Evolutionary conservation across 2,888 invertebrate species (phyloP).

Genomic region (Capitulum mitella): DNA sequence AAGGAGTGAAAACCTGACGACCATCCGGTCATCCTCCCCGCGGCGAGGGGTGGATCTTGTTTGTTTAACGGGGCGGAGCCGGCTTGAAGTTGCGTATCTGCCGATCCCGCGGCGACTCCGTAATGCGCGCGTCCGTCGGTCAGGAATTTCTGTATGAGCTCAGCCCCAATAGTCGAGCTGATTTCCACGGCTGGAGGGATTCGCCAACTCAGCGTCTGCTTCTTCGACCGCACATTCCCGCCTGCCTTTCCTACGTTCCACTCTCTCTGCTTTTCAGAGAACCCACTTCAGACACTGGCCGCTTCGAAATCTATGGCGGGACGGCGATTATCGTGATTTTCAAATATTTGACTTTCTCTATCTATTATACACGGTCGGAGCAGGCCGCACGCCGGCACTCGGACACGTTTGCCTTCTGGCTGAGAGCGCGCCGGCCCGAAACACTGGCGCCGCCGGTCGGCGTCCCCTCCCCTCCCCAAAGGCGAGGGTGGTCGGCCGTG

Average conservation of each 20-base stretch:
- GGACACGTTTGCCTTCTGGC: background rate
- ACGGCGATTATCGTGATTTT: background rate
- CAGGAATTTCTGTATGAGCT: background rate
- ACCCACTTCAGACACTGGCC: background rate
- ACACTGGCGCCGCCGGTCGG: background rate
- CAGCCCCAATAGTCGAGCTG: background rate
- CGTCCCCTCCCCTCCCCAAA: background rate
- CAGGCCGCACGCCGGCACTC: background rate
- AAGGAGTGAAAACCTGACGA: background rate
- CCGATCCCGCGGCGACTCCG: background rate
- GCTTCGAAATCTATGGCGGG: background rate
- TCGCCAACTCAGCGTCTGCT: background rate
- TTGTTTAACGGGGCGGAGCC: background rate
- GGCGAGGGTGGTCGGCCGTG: background rate
- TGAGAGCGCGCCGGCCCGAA: background rate
- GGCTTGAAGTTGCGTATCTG: background rate
- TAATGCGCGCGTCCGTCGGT: background rate
- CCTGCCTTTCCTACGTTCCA: background rate
- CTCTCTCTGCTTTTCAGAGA: background rate
- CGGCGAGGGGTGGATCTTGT: background rate
- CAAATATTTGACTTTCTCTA: conserved; percentile 17
- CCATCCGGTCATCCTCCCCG: background rate
- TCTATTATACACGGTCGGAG: background rate
- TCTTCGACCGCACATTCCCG: background rate
- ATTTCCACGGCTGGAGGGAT: background rate